Evolutionary conservation across 2,113 vertebrate species (phyloP), one percentile per base, ranked within the genome.

Genomic region (Melanerpes aurifrons): DNA sequence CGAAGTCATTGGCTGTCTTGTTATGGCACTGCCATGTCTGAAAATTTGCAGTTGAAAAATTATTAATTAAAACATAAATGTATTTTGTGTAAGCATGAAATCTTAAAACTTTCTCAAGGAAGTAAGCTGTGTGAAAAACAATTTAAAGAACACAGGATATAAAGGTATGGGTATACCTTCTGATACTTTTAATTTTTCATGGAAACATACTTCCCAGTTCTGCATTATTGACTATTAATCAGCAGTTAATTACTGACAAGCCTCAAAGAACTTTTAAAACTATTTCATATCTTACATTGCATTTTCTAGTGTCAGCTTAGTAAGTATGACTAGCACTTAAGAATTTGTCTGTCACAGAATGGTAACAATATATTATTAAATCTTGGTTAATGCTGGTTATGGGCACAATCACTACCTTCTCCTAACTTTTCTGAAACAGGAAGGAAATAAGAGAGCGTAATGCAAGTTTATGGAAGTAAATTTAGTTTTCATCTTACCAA

Each of bases 11-110:
- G 87, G 99, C 98, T 29, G 99, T 99, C 97, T 99, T 99, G 96
- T 98, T 99, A 97, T 99, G 99, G 97, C 99, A 99, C 79, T 99
- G 99, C 98, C 99, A 97, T 0, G 98, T 99, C 99, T 99, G 97
- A 58, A 97, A 98, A 94, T 86, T 62, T 57, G 15, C 16, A 92
- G 58, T 84, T 78, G 35, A 89, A 17, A 87, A 91, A 68, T 86
- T 40, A 88, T 6, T 83, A 68, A 66, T 48, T 63, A 43, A 56
- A 62, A 70, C 31, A 11, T 0, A 35, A 59, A 50, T 2, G 1
- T 11, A 28, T 80, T 76, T 50, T 73, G 3, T 35, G 6, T 48
- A 61, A 93, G 20, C 6, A 67, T 16, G 7, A 76, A 71, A 59
- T 12, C 40, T 31, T 67, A 80, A 67, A 28, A n/a, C 22, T 37